Evolutionary conservation across 2,888 invertebrate species (phyloP).

Genomic region (Dilophus febrilis): DNA sequence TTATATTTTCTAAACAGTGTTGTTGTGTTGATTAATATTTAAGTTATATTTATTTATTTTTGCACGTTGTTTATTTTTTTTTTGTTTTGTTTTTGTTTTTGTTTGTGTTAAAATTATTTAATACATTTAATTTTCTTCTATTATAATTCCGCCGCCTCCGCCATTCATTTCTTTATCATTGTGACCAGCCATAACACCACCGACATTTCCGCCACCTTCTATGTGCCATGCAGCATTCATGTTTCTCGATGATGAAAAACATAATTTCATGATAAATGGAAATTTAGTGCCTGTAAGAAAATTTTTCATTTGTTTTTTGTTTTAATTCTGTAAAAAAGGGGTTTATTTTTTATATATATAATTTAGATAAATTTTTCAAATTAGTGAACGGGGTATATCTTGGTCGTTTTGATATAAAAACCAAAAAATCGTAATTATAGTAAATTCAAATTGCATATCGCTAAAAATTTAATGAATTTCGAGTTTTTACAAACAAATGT

Average conservation of each 20-base stretch:
- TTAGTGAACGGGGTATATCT: background rate
- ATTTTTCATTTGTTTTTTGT: background rate
- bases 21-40: too few relatives aligned
- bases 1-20: too few relatives aligned
- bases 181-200: too few relatives aligned
- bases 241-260: slow-evolving; percentile 71
- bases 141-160: too few relatives aligned
- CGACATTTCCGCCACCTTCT: slow-evolving; percentile 28
- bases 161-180: too few relatives aligned
- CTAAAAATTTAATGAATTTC: too few relatives aligned
- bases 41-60: too few relatives aligned
- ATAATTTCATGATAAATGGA: slow-evolving; percentile 96
- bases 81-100: too few relatives aligned
- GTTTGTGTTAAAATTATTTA: too few relatives aligned
- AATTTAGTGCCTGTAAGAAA: slow-evolving; percentile 78
- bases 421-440: background rate
- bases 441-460: background rate
- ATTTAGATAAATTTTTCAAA: background rate
- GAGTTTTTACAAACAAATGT: too few relatives aligned
- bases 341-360: background rate
- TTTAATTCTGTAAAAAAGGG: background rate
- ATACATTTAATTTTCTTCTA: too few relatives aligned
- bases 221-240: slow-evolving; percentile 40
- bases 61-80: too few relatives aligned
- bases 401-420: background rate